Conservation (phyloP, 1,140 invertebrate genomes). For the Triops longicaudatus region DNA sequence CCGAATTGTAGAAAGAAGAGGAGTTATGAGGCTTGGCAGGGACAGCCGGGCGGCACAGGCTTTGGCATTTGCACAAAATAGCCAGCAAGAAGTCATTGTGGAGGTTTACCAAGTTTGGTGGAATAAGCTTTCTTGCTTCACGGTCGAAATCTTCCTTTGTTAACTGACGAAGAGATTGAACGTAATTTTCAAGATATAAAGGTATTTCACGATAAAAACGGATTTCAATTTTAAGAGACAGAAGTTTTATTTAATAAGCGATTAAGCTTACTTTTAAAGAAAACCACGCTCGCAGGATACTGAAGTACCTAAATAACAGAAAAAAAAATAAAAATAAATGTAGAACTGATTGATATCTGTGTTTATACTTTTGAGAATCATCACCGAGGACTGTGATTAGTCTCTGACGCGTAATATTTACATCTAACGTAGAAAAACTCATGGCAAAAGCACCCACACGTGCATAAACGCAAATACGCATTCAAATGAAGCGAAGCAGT, state of each 20-base stretch:
- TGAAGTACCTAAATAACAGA: not conserved
- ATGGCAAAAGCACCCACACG: not conserved
- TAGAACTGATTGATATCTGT: not conserved
- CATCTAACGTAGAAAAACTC: not conserved
- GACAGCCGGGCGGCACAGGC: slow-evolving; percentile 38
- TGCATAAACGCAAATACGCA: not conserved
- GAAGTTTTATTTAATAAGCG: too few species aligned
- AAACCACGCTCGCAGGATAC: not conserved
- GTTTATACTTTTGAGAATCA: not conserved
- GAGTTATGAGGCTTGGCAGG: not conserved
- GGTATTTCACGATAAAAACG: too few species aligned
- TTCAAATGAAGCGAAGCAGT: too few species aligned
- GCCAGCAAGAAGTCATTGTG: slow-evolving; percentile 76
- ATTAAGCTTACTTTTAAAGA: not conserved
- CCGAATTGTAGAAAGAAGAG: slow-evolving; percentile 33
- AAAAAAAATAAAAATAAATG: not conserved
- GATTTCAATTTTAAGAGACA: too few species aligned
- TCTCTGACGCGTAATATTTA: not conserved
- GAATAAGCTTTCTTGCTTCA: slow-evolving; percentile 60
- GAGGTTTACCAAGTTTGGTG: slow-evolving; percentile 58
- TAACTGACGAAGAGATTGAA: slow-evolving; percentile 39
- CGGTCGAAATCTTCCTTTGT: slow-evolving; percentile 71
- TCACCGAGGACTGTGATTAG: not conserved
- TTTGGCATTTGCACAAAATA: slow-evolving; percentile 67
- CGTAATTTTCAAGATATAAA: not conserved